These are phyloP conservation scores for Diprion similis DNA, from an alignment of 1,140 invertebrate genomes.

Conservation along the genomic window DNA sequence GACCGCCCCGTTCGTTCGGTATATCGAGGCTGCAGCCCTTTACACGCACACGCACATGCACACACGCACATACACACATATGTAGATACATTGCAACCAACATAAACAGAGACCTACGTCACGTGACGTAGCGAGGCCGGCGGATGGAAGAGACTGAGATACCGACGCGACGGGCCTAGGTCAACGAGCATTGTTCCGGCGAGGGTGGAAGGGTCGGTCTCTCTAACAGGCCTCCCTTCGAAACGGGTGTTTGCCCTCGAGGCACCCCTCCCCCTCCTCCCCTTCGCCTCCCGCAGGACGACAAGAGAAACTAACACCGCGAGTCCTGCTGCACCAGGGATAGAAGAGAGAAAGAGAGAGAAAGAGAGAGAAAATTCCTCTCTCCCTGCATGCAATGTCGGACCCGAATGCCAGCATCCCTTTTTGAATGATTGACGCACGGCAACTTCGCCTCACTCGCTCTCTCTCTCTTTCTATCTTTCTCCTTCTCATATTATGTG, in stretches of 20 bases:
- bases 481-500: no score
- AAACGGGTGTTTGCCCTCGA: not conserved
- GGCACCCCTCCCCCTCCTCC: not conserved
- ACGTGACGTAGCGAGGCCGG: not conserved
- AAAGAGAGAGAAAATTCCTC: not conserved
- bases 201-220: not conserved
- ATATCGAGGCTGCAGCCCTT: no score
- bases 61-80: not conserved
- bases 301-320: no score
- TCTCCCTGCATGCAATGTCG: not conserved
- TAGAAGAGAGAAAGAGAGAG: not conserved
- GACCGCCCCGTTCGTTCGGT: no score
- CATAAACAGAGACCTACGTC: not conserved
- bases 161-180: not conserved
- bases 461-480: no score
- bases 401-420: not conserved
- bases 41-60: no score
- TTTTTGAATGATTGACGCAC: not conserved
- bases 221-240: no score
- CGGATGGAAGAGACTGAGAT: not conserved
- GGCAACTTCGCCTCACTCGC: no score
- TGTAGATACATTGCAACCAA: not conserved
- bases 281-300: no score
- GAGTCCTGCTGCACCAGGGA: no score
- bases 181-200: not conserved